Conservation (phyloP, 2,888 invertebrate species). For the Scaptomyza parva region DNA sequence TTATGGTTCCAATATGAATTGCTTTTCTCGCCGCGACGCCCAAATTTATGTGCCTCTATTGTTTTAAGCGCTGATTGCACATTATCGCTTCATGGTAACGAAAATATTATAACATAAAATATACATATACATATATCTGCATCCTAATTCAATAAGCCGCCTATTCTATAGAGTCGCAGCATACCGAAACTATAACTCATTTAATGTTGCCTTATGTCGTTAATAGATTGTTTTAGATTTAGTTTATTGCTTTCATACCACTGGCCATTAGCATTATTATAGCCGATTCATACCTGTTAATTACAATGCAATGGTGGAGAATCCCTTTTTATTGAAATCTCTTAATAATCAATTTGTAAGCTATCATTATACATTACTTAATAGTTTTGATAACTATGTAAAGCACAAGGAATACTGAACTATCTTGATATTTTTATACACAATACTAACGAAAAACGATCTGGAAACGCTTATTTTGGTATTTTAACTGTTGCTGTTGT, state of each 20-base stretch:
- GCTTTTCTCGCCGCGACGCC: slow-evolving; percentile 12
- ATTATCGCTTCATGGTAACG: slow-evolving; percentile 11
- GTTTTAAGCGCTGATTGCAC: slow-evolving; percentile 29
- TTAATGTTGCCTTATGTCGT: slow-evolving; percentile 26
- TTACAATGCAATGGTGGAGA: slow-evolving; percentile 22
- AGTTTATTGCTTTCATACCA: slow-evolving; percentile 28
- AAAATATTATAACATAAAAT: not conserved
- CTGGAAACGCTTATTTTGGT: not conserved
- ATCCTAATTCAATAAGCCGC: slow-evolving; percentile 56
- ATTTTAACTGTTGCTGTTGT: not conserved
- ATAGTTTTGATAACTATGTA: not conserved
- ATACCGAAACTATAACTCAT: slow-evolving; percentile 38
- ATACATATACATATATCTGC: slow-evolving; percentile 39
- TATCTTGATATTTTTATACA: not conserved
- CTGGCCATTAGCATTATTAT: slow-evolving; percentile 14
- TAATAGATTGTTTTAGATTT: slow-evolving; percentile 42
- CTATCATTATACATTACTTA: not conserved
- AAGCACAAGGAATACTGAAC: no score
- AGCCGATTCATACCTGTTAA: slow-evolving; percentile 39
- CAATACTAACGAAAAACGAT: not conserved
- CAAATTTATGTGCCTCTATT: slow-evolving; percentile 47
- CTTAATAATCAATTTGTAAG: not conserved
- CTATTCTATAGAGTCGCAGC: slow-evolving; percentile 28
- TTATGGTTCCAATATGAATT: slow-evolving; percentile 32
- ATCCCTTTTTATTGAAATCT: slow-evolving; percentile 30